Evolutionary conservation across 2,797 vertebrate species (phyloP).

Genomic region (Lepus townsendii): DNA sequence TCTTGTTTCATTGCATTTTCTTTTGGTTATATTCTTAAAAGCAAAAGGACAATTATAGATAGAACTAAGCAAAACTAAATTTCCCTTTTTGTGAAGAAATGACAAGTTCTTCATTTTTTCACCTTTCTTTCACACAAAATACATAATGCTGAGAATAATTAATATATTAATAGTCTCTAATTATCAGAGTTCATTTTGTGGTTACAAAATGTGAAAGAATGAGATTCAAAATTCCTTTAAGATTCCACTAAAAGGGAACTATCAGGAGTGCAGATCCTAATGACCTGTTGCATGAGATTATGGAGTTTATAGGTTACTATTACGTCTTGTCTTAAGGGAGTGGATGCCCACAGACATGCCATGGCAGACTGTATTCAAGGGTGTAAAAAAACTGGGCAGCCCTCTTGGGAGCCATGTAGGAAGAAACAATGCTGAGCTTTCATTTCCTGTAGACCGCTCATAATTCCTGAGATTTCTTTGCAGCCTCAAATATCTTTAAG

Average conservation of each 20-base stretch:
- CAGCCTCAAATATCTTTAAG: constrained; percentile 36
- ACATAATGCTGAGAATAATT: not conserved
- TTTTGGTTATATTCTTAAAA: constrained; percentile 43
- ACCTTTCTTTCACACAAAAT: constrained; percentile 23
- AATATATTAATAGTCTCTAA: not conserved
- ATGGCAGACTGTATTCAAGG: not conserved
- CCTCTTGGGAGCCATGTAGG: not conserved
- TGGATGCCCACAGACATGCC: not conserved
- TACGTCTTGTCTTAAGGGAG: not conserved
- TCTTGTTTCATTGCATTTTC: not conserved
- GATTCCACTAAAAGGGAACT: constrained; percentile 17
- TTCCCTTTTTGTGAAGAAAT: constrained; percentile 30
- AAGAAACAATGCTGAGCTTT: constrained; percentile 6
- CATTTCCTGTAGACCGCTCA: constrained; percentile 31
- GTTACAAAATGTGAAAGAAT: not conserved
- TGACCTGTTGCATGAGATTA: not conserved
- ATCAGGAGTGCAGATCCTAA: not conserved
- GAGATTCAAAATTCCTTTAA: constrained; percentile 44
- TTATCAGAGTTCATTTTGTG: constrained; percentile 44
- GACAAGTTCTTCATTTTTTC: not conserved
- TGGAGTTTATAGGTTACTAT: not conserved
- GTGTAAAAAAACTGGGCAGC: not conserved
- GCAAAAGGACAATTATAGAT: constrained; percentile 34
- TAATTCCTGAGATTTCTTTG: constrained; percentile 44
- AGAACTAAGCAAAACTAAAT: constrained; percentile 35